These are phyloP conservation scores for Hermodice carunculata DNA, from an alignment of 2,888 invertebrate species.

Conservation along the genomic window DNA sequence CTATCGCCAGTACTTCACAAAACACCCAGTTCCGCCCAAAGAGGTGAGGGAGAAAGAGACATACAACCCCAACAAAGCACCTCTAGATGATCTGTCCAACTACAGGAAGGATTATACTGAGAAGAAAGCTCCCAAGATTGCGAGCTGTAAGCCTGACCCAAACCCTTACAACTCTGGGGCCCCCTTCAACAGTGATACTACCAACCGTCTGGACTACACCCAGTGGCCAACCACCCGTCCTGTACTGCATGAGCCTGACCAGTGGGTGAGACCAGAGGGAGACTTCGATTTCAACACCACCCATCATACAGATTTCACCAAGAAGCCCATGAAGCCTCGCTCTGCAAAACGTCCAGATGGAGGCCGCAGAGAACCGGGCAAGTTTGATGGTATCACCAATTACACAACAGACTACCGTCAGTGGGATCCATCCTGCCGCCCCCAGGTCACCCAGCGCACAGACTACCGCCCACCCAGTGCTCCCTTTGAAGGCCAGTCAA, in stretches of 20 bases:
- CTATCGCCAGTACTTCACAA: constrained; percentile 62
- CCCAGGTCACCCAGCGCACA: constrained; percentile 6
- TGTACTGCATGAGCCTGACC: constrained; percentile 51
- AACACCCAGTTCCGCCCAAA: constrained; percentile 59
- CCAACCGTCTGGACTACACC: constrained; percentile 61
- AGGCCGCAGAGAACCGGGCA: constrained; percentile 47
- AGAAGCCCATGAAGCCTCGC: constrained; percentile 50
- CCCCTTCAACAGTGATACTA: constrained; percentile 63
- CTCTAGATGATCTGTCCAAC: constrained; percentile 63
- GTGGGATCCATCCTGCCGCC: constrained; percentile 46
- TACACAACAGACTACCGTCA: constrained; percentile 59
- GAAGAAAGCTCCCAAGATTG: background rate
- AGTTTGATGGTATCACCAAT: constrained; percentile 61
- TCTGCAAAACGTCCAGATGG: constrained; percentile 49
- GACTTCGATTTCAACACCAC: constrained; percentile 61
- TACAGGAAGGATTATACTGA: constrained; percentile 55
- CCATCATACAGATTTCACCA: constrained; percentile 36
- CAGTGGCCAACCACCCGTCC: constrained; percentile 47
- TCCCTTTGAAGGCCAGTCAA: constrained; percentile 37
- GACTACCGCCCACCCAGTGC: constrained; percentile 32
- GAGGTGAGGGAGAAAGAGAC: constrained; percentile 49
- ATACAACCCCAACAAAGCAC: constrained; percentile 55
- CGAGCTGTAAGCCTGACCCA: constrained; percentile 59
- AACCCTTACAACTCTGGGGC: constrained; percentile 58
- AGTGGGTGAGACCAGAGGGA: constrained; percentile 57